These are phyloP conservation scores for Hippocampus barbouri DNA, from an alignment of 2,113 vertebrate genomes.

Conservation along the genomic window DNA sequence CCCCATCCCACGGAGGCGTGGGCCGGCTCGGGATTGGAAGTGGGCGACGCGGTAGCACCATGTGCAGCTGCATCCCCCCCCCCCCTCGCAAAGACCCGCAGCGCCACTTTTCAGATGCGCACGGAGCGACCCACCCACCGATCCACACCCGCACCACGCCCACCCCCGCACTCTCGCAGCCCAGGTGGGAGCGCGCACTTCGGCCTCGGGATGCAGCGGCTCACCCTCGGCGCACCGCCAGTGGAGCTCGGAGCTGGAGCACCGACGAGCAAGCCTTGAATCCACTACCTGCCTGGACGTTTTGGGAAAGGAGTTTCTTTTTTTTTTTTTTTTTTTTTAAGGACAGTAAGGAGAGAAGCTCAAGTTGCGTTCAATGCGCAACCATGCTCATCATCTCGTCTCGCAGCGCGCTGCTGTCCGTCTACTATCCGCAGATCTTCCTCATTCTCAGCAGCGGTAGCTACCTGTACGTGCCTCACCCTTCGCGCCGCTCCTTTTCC, in stretches of 20 bases:
- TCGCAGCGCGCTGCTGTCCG: constrained; percentile 88
- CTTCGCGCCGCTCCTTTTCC: neutral
- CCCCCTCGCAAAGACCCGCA: neutral
- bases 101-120: constrained; percentile 64
- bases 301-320: constrained; percentile 49
- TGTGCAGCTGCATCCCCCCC: constrained; percentile 13
- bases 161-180: constrained; percentile 33
- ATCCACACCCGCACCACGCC: constrained; percentile 52
- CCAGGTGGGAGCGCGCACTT: constrained; percentile 70
- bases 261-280: constrained; percentile 57
- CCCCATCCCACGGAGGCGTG: neutral
- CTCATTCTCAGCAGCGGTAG: constrained; percentile 97
- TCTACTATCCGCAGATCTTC: constrained; percentile 96
- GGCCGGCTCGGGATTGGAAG: constrained; percentile 11
- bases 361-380: constrained; percentile 71
- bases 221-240: constrained; percentile 71
- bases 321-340: constrained; percentile 9
- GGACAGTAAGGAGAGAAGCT: constrained; percentile 32
- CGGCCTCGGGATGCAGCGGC: constrained; percentile 81
- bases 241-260: constrained; percentile 72
- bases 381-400: constrained; percentile 91
- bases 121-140: constrained; percentile 64
- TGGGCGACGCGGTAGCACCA: neutral
- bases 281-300: constrained; percentile 50
- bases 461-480: constrained; percentile 83